These are phyloP conservation scores for Ceratoteleas bidentatus DNA, from an alignment of 1,140 invertebrate genomes.

Conservation along the genomic window DNA sequence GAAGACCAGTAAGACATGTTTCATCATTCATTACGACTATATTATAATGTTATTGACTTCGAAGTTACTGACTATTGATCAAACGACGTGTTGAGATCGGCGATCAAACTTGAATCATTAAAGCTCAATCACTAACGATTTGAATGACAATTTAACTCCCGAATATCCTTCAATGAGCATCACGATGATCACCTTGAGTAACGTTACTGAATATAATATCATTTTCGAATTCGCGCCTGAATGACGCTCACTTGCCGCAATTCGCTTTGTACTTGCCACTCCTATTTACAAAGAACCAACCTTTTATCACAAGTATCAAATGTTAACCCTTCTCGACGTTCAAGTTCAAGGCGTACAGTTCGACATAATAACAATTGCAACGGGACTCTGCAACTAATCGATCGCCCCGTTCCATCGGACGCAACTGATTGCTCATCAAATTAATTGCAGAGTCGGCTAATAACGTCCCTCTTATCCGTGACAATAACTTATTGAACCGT, in stretches of 20 bases:
- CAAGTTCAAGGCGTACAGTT: slow-evolving; percentile 22
- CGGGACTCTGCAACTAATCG: not conserved
- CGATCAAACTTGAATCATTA: slow-evolving; percentile 26
- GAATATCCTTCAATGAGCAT: slow-evolving; percentile 46
- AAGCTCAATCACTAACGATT: slow-evolving; percentile 14
- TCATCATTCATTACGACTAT: slow-evolving; percentile 32
- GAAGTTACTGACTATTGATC: slow-evolving; percentile 49
- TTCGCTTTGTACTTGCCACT: slow-evolving; percentile 34
- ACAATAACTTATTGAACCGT: not conserved
- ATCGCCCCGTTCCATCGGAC: not conserved
- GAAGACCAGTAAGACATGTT: slow-evolving; percentile 41
- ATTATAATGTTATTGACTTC: slow-evolving; percentile 45
- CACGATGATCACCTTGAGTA: slow-evolving; percentile 22
- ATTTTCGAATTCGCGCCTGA: slow-evolving; percentile 5
- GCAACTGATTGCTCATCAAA: not conserved
- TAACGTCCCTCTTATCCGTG: not conserved
- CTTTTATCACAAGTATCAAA: slow-evolving; percentile 44
- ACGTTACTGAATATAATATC: slow-evolving; percentile 25
- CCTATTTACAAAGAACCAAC: slow-evolving; percentile 17
- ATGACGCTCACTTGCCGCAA: slow-evolving; percentile 6
- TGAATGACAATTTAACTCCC: slow-evolving; percentile 14
- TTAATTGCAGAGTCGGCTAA: not conserved
- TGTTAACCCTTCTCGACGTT: slow-evolving; percentile 10
- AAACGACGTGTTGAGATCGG: slow-evolving; percentile 50
- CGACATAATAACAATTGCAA: not conserved